Conservation (phyloP, 2,797 vertebrate species). For the Rhinella marina region DNA sequence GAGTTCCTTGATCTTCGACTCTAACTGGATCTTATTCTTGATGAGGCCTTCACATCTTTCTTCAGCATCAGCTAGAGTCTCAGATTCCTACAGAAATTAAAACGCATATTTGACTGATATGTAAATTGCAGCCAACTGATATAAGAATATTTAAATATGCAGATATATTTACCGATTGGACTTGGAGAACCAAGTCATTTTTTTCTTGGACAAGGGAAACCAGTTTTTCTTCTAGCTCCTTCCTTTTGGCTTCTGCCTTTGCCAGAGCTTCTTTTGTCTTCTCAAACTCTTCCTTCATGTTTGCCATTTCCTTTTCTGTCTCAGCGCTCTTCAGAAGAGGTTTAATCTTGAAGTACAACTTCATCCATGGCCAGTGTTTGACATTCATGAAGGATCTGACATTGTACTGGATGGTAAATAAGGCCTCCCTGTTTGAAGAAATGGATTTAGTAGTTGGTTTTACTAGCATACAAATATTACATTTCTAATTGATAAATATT, state of each 20-base stretch:
- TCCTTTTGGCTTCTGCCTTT: slow-evolving; percentile 75
- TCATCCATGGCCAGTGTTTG: slow-evolving; percentile 87
- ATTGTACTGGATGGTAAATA: slow-evolving; percentile 86
- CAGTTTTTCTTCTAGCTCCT: slow-evolving; percentile 80
- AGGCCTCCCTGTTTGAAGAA: slow-evolving; percentile 71
- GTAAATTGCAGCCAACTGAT: too few species aligned
- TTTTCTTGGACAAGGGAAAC: slow-evolving; percentile 74
- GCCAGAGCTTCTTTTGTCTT: slow-evolving; percentile 76
- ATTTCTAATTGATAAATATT: too few species aligned
- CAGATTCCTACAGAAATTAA: slow-evolving; percentile 74
- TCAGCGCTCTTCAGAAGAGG: slow-evolving; percentile 78
- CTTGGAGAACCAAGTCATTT: slow-evolving; percentile 77
- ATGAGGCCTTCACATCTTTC: slow-evolving; percentile 88
- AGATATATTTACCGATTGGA: slow-evolving; percentile 73
- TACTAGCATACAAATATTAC: too few species aligned
- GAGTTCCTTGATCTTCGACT: slow-evolving; percentile 85
- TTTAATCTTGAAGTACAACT: slow-evolving; percentile 80
- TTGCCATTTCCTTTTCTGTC: slow-evolving; percentile 80
- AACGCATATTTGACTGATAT: neutral
- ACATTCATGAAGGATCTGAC: slow-evolving; percentile 91
- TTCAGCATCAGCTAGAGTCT: slow-evolving; percentile 84
- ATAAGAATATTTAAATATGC: neutral
- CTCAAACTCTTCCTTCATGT: slow-evolving; percentile 77
- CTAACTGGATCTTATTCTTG: slow-evolving; percentile 87
- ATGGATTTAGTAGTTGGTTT: too few species aligned